Evolutionary conservation across 2,888 invertebrate species (phyloP), one percentile per base, ranked within the genome.

Genomic region (Malthinus flaveolus): DNA sequence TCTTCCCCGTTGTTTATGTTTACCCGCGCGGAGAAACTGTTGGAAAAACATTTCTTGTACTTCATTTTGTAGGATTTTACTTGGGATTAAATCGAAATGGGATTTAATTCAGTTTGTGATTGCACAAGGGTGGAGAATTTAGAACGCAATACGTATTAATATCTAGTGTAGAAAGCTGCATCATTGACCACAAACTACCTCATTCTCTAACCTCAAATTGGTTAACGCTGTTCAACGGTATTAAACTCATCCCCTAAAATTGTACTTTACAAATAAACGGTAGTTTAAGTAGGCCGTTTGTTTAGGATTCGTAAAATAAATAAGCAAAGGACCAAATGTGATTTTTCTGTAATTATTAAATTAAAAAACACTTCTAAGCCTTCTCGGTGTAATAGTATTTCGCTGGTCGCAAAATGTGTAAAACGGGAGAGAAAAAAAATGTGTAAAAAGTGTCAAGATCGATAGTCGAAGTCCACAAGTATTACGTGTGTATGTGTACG

Each of bases 191-290:
- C 47, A 7, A n/a, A 7, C 8, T 39, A 15, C 46, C 31, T 6
- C 37, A 11, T 11, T 12, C 32, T 10, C 32, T 32, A 42, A 34
- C 46, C 39, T 31, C 11, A 51, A 48, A 57, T 57, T 57, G 51
- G 57, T 42, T 51, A 51, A 52, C 57, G 48, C 48, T 57, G 39
- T 51, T 57, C 51, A 57, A 52, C 57, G 33, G 51, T 51, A 57
- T 57, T 57, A 57, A 47, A 13, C 47, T 57, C 51, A 52, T 52
- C 57, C 46, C 47, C 47, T 36, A 42, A 35, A 48, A 47, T 51
- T 5, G 23, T 23, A 23, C 23, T 23, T 2, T 23, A 23, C 3
- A 23, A 23, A 23, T 23, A 23, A 23, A 23, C 23, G 23, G 23
- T 23, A 23, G 23, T 23, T 23, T 3, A 23, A 23, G 23, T 23